These are phyloP conservation scores for Mastacembelus armatus DNA, from an alignment of 2,797 vertebrate species.

Conservation along the genomic window DNA sequence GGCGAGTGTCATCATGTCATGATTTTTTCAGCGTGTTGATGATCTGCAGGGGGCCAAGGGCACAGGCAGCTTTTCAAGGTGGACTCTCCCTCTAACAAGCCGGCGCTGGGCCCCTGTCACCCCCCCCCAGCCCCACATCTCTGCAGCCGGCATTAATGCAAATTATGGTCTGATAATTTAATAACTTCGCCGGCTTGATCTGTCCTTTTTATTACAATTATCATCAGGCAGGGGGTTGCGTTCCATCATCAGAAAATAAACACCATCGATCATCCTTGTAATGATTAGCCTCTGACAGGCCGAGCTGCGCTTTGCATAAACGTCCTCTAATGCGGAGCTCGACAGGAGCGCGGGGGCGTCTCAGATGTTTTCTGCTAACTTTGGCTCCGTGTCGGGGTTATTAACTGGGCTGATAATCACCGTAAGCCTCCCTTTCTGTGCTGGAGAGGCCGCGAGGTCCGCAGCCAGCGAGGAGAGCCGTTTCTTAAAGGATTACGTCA, in stretches of 20 bases:
- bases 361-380: constrained; percentile 84
- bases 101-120: constrained; percentile 66
- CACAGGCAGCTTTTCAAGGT: constrained; percentile 84
- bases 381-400: constrained; percentile 84
- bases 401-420: constrained; percentile 85
- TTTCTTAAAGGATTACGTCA: constrained; percentile 47
- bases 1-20: neutral
- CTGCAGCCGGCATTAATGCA: constrained; percentile 90
- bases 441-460: constrained; percentile 41
- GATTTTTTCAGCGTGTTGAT: neutral
- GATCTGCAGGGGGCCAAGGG: constrained; percentile 82
- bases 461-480: constrained; percentile 29
- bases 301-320: constrained; percentile 92
- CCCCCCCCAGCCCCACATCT: constrained; percentile 34
- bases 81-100: constrained; percentile 74
- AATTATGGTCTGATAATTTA: constrained; percentile 95
- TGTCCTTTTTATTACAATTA: constrained; percentile 99
- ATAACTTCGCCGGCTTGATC: constrained; percentile 95
- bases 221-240: constrained; percentile 93
- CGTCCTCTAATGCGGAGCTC: constrained; percentile 49
- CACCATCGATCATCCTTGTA: constrained; percentile 99
- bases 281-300: constrained; percentile 96
- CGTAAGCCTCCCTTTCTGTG: constrained; percentile 47
- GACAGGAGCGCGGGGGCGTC: constrained; percentile 9
- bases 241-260: constrained; percentile 97